Base-by-base conservation (phyloP, 2,113 vertebrate species). In the Pardalotus punctatus region DNA sequence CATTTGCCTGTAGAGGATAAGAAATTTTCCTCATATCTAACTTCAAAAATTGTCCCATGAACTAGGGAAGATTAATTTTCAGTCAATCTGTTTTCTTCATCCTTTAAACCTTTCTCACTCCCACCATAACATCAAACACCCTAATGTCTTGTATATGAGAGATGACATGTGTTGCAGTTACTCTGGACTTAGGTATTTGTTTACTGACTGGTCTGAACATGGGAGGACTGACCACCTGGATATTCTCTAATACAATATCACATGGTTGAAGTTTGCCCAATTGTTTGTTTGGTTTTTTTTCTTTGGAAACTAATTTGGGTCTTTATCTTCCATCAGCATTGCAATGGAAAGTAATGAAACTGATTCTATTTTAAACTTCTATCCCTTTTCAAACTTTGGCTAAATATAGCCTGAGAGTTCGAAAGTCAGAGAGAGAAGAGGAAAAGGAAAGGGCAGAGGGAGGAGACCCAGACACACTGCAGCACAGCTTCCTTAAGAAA, bases 391-490 rank as follows among this genome's bases (percentile, higher is more conserved):
- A 50, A 94, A 36, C 42, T 57, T 82, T 3, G 25, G 31, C 40
- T 94, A 70, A 70, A 65, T 70, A 80, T 86, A 95, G 71, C 51
- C 36, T 45, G 27, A 80, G 57, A 65, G 50, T 88, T 77, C 66
- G 64, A 60, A 90, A 77, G 71, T 79, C 82, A 85, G 14, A 18
- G 66, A 40, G 50, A 86, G 53, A 82, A 83, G 61, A 92, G 28
- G 29, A n/a, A 86, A 31, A 56, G 33, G 27, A 81, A 85, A 85
- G 45, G 38, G 48, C 81, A 92, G 61, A 57, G 58, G 33, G 48
- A 73, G 14, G 35, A 88, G 79, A 62, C 12, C 17, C 35, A 76
- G 43, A 36, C 15, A 69, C 42, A 54, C 5, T 23, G 38, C 25
- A 86, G 50, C 0, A 0, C 5, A 22, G 14, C 36, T 77, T 92